These are phyloP conservation scores for Philypnodon macrostomus DNA, from an alignment of 2,797 vertebrate species.

Conservation along the genomic window DNA sequence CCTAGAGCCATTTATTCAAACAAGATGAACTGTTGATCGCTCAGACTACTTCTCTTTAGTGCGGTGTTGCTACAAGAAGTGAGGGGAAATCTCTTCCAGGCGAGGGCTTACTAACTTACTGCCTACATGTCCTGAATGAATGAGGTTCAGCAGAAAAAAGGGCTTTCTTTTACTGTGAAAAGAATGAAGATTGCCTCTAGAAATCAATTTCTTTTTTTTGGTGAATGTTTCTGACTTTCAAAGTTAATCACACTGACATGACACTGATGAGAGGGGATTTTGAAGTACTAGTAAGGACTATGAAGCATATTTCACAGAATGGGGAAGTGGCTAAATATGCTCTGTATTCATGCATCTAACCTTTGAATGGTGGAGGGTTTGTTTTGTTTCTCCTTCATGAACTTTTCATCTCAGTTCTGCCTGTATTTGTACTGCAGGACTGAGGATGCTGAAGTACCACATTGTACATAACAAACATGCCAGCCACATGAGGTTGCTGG, in stretches of 20 bases:
- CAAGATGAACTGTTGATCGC: constrained; percentile 57
- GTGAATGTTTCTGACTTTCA: constrained; percentile 3
- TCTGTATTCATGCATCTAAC: neutral
- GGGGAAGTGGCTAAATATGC: no score
- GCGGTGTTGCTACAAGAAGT: constrained; percentile 29
- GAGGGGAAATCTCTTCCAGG: constrained; percentile 21
- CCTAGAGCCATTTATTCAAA: constrained; percentile 60
- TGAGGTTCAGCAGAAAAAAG: constrained; percentile 1
- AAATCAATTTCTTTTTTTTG: constrained; percentile 3
- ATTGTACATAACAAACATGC: no score
- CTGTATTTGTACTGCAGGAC: no score
- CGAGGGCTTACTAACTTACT: constrained; percentile 19
- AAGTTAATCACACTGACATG: constrained; percentile 7
- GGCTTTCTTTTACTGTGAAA: constrained; percentile 9
- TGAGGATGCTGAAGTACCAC: no score
- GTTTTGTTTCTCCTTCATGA: no score
- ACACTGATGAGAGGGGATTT: neutral
- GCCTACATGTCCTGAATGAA: constrained; percentile 19
- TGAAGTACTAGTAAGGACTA: neutral
- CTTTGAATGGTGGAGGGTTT: no score
- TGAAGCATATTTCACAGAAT: constrained; percentile 1
- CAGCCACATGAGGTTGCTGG: no score
- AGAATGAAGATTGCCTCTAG: constrained; percentile 19
- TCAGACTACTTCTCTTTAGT: constrained; percentile 30
- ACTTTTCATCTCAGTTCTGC: no score